Evolutionary conservation across 2,113 vertebrate species (phyloP), one percentile per base, ranked within the genome.

Genomic region (Rousettus leschenaultii): DNA sequence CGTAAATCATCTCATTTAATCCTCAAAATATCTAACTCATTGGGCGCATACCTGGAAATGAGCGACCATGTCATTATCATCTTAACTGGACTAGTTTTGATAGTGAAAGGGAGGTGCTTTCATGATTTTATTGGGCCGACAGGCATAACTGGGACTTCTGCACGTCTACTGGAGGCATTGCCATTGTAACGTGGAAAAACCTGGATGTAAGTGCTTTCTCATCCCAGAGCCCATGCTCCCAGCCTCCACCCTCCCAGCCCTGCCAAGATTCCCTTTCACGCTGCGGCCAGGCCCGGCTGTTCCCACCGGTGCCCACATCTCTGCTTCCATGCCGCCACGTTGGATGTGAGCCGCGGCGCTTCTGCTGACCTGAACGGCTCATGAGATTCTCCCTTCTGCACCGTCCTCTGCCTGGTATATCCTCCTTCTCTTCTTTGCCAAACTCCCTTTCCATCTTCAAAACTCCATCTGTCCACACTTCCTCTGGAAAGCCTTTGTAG

Each of bases 271-370:
- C 40, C 40, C 75, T 30, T 35, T 28, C 18, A 6, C 13, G 48
- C 33, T 0, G 4, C 1, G 24, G 6, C 19, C 28, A 12, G 40
- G 14, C n/a, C n/a, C 0, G 3, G n/a, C 5, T 13, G 66, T 21
- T 19, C 8, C n/a, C 53, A 1, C 45, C 22, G 13, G 38, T 1
- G 45, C 55, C 74, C 12, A 0, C 3, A 1, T 18, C 18, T 3
- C 22, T n/a, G 9, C 28, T 86, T 40, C 38, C 26, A 1, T 1
- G 77, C 15, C 0, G 0, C 91, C 63, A 28, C 22, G 8, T 43
- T 33, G 14, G 38, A 7, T 0, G 14, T 6, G 78, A 78, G 18
- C 13, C 7, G 0, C 18, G 4, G 10, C 5, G 0, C 9, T 35
- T 48, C 10, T 59, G 0, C 6, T 5, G 22, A 35, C 11, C 59